Evolutionary conservation across 2,797 vertebrate species (phyloP).

Genomic region (Pseudochirops cupreus): DNA sequence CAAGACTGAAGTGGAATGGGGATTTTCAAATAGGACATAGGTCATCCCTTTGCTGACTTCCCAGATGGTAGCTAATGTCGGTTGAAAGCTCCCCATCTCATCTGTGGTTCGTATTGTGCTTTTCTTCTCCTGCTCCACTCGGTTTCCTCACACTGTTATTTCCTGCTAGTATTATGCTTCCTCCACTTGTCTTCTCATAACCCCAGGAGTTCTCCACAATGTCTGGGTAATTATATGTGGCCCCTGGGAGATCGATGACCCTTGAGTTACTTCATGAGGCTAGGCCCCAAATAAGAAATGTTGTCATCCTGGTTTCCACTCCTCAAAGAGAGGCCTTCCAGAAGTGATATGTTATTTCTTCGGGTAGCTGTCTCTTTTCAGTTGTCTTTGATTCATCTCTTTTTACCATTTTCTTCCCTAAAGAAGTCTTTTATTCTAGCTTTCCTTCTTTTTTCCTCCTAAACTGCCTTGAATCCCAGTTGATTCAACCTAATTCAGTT

Average conservation of each 20-base stretch:
- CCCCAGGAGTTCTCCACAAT: neutral
- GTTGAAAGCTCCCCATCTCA: neutral
- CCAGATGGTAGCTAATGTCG: slow-evolving; percentile 4
- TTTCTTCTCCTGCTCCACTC: slow-evolving; percentile 47
- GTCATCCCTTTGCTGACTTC: slow-evolving; percentile 54
- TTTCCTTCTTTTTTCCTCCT: neutral
- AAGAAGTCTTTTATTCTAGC: neutral
- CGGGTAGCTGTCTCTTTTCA: neutral
- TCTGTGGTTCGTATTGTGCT: neutral
- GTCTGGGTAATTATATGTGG: neutral
- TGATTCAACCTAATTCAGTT: neutral
- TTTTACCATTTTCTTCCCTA: slow-evolving; percentile 13
- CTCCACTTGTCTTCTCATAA: slow-evolving; percentile 46
- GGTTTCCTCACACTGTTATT: slow-evolving; percentile 60
- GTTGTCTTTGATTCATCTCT: slow-evolving; percentile 1
- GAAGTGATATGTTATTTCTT: neutral
- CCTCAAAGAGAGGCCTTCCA: neutral
- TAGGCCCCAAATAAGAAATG: slow-evolving; percentile 7
- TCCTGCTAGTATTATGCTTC: slow-evolving; percentile 59
- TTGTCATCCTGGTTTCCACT: neutral
- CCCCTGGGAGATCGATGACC: slow-evolving; percentile 32
- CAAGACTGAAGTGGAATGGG: neutral
- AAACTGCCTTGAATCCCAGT: neutral
- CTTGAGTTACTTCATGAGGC: slow-evolving; percentile 19
- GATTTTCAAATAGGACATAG: slow-evolving; percentile 52